Evolutionary conservation across 2,113 vertebrate species (phyloP).

Genomic region (Pomatorhinus ruficollis): DNA sequence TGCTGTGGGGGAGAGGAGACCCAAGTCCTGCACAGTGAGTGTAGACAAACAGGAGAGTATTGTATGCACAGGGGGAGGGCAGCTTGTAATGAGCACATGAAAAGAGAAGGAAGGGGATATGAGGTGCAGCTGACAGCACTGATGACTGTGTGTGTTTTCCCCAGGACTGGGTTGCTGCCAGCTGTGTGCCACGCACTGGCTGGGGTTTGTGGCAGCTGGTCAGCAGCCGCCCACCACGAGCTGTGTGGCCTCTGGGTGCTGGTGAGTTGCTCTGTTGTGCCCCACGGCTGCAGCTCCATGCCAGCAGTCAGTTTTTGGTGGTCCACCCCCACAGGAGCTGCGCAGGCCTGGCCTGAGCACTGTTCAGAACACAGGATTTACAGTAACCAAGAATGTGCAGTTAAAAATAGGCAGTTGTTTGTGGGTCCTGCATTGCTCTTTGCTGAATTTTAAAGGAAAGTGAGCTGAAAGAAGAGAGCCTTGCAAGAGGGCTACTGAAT

Average conservation of each 20-base stretch:
- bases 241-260: neutral
- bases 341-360: neutral
- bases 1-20: neutral
- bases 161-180: neutral
- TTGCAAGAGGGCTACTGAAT: neutral
- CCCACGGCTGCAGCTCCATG: neutral
- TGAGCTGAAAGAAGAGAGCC: neutral
- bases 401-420: neutral
- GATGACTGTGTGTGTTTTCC: neutral
- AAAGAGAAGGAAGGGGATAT: neutral
- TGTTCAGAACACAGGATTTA: neutral
- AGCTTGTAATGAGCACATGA: neutral
- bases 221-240: neutral
- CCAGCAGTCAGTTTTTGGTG: neutral
- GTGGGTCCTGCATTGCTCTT: neutral
- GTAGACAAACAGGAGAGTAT: neutral
- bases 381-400: neutral
- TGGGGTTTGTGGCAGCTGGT: neutral
- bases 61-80: neutral
- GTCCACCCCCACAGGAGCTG: neutral
- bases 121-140: neutral
- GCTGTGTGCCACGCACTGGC: fast-evolving
- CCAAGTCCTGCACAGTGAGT: neutral
- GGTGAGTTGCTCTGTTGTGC: neutral
- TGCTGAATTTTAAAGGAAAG: neutral